Evolutionary conservation across 2,797 vertebrate species (phyloP).

Genomic region (Poeciliopsis presidionis): DNA sequence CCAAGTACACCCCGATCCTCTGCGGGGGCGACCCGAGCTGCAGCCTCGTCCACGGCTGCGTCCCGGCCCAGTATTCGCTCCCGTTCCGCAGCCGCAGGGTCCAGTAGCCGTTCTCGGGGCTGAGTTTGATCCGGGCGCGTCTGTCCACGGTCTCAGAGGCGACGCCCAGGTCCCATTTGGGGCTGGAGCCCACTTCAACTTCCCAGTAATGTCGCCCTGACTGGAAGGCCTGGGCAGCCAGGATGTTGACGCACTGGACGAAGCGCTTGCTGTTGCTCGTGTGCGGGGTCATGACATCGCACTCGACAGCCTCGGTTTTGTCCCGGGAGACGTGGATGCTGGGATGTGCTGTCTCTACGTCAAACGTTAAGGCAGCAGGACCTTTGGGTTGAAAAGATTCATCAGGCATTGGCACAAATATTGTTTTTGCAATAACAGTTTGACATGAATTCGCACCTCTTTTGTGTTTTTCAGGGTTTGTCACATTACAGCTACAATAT

Average conservation of each 20-base stretch:
- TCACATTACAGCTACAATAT: background rate
- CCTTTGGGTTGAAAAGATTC: slow-evolving; percentile 65
- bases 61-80: slow-evolving; percentile 80
- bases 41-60: slow-evolving; percentile 84
- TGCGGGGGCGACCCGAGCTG: slow-evolving; percentile 38
- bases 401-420: slow-evolving; percentile 13
- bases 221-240: slow-evolving; percentile 78
- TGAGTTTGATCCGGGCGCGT: slow-evolving; percentile 80
- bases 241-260: slow-evolving; percentile 85
- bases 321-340: slow-evolving; percentile 83
- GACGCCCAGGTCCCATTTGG: slow-evolving; percentile 90
- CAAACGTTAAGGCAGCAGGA: slow-evolving; percentile 82
- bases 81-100: slow-evolving; percentile 82
- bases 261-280: slow-evolving; percentile 76
- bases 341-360: slow-evolving; percentile 85
- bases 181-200: slow-evolving; percentile 84
- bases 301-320: slow-evolving; percentile 81
- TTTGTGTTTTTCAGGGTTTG: background rate
- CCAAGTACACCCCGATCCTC: slow-evolving; percentile 84
- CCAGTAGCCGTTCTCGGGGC: slow-evolving; percentile 87
- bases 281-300: slow-evolving; percentile 43
- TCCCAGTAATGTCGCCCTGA: slow-evolving; percentile 88
- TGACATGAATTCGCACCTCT: background rate
- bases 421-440: background rate
- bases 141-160: slow-evolving; percentile 80